Evolutionary conservation across 2,888 invertebrate genomes (phyloP), one percentile per base, ranked within the genome.

Genomic region (Seira musarum): DNA sequence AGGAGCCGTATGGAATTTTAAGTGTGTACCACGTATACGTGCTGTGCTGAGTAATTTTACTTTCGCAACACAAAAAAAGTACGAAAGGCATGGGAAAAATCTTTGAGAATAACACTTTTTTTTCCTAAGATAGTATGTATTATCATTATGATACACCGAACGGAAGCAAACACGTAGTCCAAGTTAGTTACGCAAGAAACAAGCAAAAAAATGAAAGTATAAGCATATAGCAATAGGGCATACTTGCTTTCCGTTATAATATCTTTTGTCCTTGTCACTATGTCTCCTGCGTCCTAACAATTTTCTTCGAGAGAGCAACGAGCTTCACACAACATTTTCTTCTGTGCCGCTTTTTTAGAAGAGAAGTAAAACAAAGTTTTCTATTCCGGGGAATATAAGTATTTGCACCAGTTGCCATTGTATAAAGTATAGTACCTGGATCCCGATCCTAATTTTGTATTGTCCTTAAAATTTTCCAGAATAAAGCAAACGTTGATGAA

Each of bases 1-100:
- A 82, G 82, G 79, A 80, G 83, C 84, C 83, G 84, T 80, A 81
- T 82, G 84, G 86, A 86, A 86, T 86, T 86, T 86, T 86, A 85
- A 86, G 82, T 80, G n/a, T n/a, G 80, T 63, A 73, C 70, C 60
- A 76, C n/a, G 60, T 60, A 60, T 71, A 71, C 77, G 72, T 72
- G 73, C 67, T 67, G 67, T 25, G 61, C 60, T 76, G 35, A 8
- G 40, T 70, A 57, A 57, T 35, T 60, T 46, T 71, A 69, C 69
- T 76, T 76, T 76, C 65, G 76, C 69, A 67, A 74, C 49, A 64
- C 5, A 24, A 15, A 72, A 65, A 65, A 63, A 60, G 21, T 15
- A 40, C 35, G n/a, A 46, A 72, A 21, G 40, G 53, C 21, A 63
- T 75, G 73, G 49, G 75, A 84, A 70, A 83, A 84, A 76, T 83